Evolutionary conservation across 1,140 invertebrate genomes (phyloP), one percentile per base, ranked within the genome.

Genomic region (Elymnias hypermnestra): DNA sequence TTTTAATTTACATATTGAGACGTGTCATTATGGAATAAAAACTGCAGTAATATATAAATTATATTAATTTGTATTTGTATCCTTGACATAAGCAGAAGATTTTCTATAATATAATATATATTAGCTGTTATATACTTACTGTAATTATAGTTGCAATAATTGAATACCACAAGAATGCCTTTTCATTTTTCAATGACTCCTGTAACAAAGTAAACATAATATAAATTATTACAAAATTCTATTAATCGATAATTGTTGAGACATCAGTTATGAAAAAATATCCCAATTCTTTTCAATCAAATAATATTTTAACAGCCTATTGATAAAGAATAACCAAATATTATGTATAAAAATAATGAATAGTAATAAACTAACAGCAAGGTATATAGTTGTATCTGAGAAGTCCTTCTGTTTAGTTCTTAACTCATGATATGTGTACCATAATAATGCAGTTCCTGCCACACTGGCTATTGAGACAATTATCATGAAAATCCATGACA

Each of bases 101-200:
- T n/a, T n/a, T n/a, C n/a, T n/a, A n/a, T n/a, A n/a, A n/a, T n/a
- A n/a, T n/a, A n/a, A n/a, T n/a, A n/a, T n/a, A n/a, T n/a, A n/a
- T n/a, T n/a, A n/a, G n/a, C n/a, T n/a, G n/a, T n/a, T n/a, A 39
- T 5, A 21, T 55, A 88, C 89, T 90, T 87, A 97, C 91, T 29
- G 94, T 96, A 43, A 96, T 90, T 50, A 96, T 88, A 37, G 95
- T 95, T n/a, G 94, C 93, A 52, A 97, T 88, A 51, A 98, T 94
- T 17, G 95, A 91, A 83, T 92, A 97, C 65, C 87, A 90, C 43
- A 94, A 88, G 84, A 94, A 97, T 39, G 95, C 93, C 53, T 90
- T 90, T 87, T 97, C 94, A 86, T 97, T 97, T 70, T 93, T 90
- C 1, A 94, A 88, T 39, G 93, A 92, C 86, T 97, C 93, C 73